Evolutionary conservation across 2,888 invertebrate genomes (phyloP), one percentile per base, ranked within the genome.

Genomic region (Leucophenga montana): DNA sequence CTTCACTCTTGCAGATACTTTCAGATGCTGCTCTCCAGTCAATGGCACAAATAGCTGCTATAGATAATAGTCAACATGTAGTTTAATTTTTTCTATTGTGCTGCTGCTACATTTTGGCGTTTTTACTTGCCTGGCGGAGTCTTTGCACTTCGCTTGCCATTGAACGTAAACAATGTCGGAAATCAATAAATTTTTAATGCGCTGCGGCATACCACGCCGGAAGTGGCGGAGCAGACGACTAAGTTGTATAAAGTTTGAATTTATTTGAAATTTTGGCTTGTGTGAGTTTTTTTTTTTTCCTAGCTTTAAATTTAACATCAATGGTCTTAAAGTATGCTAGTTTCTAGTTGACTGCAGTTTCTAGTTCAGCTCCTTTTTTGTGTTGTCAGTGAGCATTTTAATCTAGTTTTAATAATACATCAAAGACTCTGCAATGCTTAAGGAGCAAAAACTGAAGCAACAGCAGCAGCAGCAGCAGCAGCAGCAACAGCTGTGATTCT

Each of bases 121-220:
- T 46, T n/a, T 46, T 46, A 46, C 3, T 50, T 2, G 1, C 16
- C 50, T 8, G 50, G n/a, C 50, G 14, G 50, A 1, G 16, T 18
- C 50, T 14, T n/a, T 50, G 2, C 16, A 59, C 59, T 31, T 31
- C 59, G 33, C 33, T 9, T 31, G 59, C 33, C 33, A 59, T 59
- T 59, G 27, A 59, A 59, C 46, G 27, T 67, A 68, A 70, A 44
- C 71, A 77, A 79, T 76, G 82, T 79, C 77, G 73, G 68, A 76
- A 81, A 81, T 81, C 81, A 79, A 81, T 81, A 81, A 82, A 83
- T 81, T 84, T 81, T 80, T 83, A 84, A 81, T 83, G 81, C 50
- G 6, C 6, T 50, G 50, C 16, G 8, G 50, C 16, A n/a, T 11
- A 50, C 50, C 50, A n/a, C 6, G 9, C 3, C 39, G 39, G 39